Conservation (phyloP, 2,797 vertebrate genomes). For the Megaceryle alcyon region DNA sequence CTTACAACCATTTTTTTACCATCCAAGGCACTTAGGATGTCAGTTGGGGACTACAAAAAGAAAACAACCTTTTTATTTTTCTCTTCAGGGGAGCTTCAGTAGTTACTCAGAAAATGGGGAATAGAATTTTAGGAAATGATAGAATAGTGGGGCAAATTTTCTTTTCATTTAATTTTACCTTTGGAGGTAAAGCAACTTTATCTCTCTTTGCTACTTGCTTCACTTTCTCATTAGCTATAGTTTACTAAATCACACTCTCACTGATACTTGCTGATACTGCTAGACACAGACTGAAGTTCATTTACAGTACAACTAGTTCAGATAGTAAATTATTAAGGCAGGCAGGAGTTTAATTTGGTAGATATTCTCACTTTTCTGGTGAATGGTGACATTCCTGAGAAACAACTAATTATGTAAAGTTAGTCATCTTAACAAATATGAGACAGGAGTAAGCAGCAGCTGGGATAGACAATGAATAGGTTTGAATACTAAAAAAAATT, state of each 20-base stretch:
- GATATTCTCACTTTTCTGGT: background rate
- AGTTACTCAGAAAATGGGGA: background rate
- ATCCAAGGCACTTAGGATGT: background rate
- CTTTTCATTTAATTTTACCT: background rate
- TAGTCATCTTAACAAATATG: background rate
- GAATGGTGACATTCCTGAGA: background rate
- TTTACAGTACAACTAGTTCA: background rate
- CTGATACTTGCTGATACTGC: background rate
- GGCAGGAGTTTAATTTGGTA: background rate
- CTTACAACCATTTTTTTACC: conserved; percentile 30
- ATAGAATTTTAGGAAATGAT: background rate
- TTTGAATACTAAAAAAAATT: background rate
- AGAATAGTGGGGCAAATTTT: background rate
- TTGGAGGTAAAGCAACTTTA: background rate
- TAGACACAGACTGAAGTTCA: background rate
- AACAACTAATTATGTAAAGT: background rate
- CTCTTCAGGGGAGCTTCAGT: conserved; percentile 8
- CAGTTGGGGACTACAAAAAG: background rate
- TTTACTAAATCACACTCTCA: background rate
- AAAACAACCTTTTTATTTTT: background rate
- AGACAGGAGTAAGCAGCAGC: background rate
- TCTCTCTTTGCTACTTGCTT: background rate
- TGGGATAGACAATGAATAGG: background rate
- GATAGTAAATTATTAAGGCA: background rate
- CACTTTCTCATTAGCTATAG: background rate